These are phyloP conservation scores for Verasper variegatus DNA, from an alignment of 2,113 vertebrate genomes.

Conservation along the genomic window DNA sequence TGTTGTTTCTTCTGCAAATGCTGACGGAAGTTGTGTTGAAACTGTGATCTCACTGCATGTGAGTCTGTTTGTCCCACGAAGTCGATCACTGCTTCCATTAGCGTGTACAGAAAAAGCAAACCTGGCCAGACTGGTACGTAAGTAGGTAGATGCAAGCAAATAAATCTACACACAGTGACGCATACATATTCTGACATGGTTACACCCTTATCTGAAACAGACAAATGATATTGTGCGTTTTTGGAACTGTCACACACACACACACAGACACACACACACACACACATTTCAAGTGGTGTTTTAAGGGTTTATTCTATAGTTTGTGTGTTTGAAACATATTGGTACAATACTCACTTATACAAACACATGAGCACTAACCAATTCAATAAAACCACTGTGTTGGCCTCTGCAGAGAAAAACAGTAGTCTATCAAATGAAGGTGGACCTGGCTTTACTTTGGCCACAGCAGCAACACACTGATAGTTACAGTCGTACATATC, in stretches of 20 bases:
- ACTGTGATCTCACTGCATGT: constrained; percentile 23
- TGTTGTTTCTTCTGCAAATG: constrained; percentile 22
- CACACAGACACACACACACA: neutral
- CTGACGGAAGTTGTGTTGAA: constrained; percentile 43
- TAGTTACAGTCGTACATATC: neutral
- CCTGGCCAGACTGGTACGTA: neutral
- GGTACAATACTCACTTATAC: neutral
- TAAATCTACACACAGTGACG: neutral
- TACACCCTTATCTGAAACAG: constrained; percentile 49
- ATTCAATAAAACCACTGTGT: neutral
- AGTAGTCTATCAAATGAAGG: neutral
- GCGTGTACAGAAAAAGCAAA: constrained; percentile 26
- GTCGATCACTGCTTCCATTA: constrained; percentile 17
- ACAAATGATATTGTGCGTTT: constrained; percentile 20
- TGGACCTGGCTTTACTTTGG: neutral
- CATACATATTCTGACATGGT: constrained; percentile 11
- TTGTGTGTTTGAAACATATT: constrained; percentile 10
- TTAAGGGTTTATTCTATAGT: neutral
- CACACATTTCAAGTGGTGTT: no score
- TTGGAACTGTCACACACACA: neutral
- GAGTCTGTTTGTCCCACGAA: neutral
- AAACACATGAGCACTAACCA: neutral
- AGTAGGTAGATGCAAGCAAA: constrained; percentile 19
- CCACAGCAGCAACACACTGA: neutral
- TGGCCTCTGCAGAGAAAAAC: constrained; percentile 1